Evolutionary conservation across 2,797 vertebrate species (phyloP).

Genomic region (Lutjanus campechanus): DNA sequence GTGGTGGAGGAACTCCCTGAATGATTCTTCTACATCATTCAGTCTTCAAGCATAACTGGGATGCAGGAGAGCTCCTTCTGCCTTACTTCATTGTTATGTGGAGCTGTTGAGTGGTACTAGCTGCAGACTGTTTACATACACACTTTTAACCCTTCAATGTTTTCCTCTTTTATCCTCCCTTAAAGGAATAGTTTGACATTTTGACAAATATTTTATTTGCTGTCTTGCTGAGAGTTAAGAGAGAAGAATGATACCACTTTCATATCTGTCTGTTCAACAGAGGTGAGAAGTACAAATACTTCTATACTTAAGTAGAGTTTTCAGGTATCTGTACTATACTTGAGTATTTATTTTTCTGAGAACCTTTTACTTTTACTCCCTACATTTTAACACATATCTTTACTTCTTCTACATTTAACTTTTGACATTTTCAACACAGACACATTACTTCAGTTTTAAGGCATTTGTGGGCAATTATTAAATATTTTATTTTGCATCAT

Average conservation of each 20-base stretch:
- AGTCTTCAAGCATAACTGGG: constrained; percentile 16
- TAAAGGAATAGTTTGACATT: not conserved
- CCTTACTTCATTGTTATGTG: not conserved
- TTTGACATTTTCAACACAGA: too few species aligned
- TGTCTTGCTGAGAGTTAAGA: not conserved
- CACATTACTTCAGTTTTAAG: too few species aligned
- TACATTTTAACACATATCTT: too few species aligned
- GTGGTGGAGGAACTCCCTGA: constrained; percentile 37
- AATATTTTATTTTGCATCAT: too few species aligned
- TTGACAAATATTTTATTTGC: not conserved
- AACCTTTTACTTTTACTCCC: too few species aligned
- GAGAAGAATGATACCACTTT: not conserved
- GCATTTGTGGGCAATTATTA: too few species aligned
- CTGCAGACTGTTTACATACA: not conserved
- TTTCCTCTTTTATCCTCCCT: not conserved
- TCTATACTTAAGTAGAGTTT: too few species aligned
- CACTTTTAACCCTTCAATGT: not conserved
- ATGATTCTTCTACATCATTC: constrained; percentile 12
- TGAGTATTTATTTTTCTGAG: too few species aligned
- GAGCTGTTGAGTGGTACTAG: constrained; percentile 2
- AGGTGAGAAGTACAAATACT: too few species aligned
- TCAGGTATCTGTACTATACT: too few species aligned
- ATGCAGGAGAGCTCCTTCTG: constrained; percentile 8
- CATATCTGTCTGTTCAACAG: not conserved
- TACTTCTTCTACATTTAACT: too few species aligned